Evolutionary conservation across 1,140 invertebrate species (phyloP), one percentile per base, ranked within the genome.

Genomic region (Pseudobourletiella spinata): DNA sequence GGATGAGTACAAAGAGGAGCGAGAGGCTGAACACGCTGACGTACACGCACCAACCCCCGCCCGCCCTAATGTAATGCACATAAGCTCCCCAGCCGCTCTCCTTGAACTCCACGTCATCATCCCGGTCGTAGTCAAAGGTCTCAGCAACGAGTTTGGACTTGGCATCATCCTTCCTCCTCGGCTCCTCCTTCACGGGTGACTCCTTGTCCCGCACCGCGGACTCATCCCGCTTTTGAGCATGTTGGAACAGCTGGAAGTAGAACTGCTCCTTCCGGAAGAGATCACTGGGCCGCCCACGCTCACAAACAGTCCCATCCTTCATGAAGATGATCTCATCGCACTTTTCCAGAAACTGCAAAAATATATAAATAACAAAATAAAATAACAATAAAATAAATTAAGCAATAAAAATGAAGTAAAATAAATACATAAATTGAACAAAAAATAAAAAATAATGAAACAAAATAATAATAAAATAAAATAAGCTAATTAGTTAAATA

Each of bases 311-410:
- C 15, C 81, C 80, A 52, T 76, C 71, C 63, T 76, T 70, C 73
- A 83, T 76, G 18, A 79, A 72, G 42, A 80, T 70, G 18, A 82
- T 75, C 35, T 75, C 70, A 69, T 81, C 78, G 69, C 79, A 81
- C 58, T 75, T 69, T 43, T 75, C 70, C 3, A 83, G 65, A 67
- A 76, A 75, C 76, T 80, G 54, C 65, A 46, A 54, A 44, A 59
- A 67, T 39, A 39, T 39, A 11, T 39, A 8, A 39, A 39, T n/a
- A 39, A n/a, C n/a, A 39, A 39, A 39, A 42, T 57, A 63, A 15
- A 57, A 50, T 54, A 25, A 66, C 29, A 8, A 18, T 16, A 56
- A 11, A 22, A 2, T 16, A 44, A 3, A 44, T 3, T 1, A 8
- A 3, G 3, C n/a, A 56, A 35, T 56, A 11, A 56, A 35, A 20